Evolutionary conservation across 92 coral and sea anemone genomes (phyloP).

Genomic region (Muricea muricata): DNA sequence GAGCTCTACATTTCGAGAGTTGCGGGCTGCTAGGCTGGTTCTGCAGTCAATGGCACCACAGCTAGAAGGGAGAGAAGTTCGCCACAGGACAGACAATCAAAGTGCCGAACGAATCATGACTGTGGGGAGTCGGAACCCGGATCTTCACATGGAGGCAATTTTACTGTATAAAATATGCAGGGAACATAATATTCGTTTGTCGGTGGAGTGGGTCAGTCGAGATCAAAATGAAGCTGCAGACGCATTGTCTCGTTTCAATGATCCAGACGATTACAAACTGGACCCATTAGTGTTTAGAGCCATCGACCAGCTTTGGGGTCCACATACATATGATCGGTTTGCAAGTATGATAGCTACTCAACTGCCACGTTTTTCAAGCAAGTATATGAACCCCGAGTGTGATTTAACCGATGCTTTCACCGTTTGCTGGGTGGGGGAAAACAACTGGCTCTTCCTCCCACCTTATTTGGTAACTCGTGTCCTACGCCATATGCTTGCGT

Average conservation of each 20-base stretch:
- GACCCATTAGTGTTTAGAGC: constrained; percentile 50
- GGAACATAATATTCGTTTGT: constrained; percentile 55
- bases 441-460: constrained; percentile 75
- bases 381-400: constrained; percentile 63
- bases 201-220: constrained; percentile 66
- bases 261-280: constrained; percentile 68
- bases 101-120: constrained; percentile 64
- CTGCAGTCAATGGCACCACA: constrained; percentile 59
- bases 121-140: constrained; percentile 64
- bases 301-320: constrained; percentile 62
- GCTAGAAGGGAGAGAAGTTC: constrained; percentile 45
- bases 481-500: constrained; percentile 63
- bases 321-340: constrained; percentile 65
- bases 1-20: constrained; percentile 67
- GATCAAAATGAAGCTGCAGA: constrained; percentile 54
- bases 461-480: constrained; percentile 59
- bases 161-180: constrained; percentile 62
- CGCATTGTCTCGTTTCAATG: constrained; percentile 53
- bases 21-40: constrained; percentile 52
- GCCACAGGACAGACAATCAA: constrained; percentile 68
- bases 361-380: constrained; percentile 62
- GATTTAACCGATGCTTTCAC: constrained; percentile 69
- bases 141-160: constrained; percentile 68
- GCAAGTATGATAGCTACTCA: constrained; percentile 63
- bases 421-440: constrained; percentile 67